These are phyloP conservation scores for Ahaetulla prasina DNA, from an alignment of 2,113 vertebrate genomes.

Conservation along the genomic window DNA sequence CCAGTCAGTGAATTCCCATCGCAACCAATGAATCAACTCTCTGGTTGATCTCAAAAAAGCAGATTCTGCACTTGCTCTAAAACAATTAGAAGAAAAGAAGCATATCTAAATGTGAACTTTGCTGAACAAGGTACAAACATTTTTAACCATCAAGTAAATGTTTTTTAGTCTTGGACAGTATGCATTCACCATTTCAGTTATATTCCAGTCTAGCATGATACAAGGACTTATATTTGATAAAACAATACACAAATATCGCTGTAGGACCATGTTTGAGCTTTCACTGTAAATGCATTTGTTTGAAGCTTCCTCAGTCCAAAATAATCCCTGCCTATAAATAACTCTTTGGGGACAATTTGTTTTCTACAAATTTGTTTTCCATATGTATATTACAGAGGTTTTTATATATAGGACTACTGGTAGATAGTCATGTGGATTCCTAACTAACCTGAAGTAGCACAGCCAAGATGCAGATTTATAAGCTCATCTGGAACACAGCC, in stretches of 20 bases:
- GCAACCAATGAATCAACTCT: too few species aligned
- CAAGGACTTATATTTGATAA: not conserved
- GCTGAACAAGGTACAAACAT: not conserved
- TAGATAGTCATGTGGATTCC: not conserved
- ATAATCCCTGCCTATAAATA: not conserved
- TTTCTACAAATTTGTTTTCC: not conserved
- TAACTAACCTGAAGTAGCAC: not conserved
- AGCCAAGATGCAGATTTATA: not conserved
- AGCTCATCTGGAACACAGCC: not conserved
- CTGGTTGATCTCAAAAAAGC: too few species aligned
- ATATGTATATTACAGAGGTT: not conserved
- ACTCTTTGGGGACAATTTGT: not conserved
- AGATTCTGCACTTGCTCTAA: too few species aligned
- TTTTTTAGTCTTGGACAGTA: not conserved
- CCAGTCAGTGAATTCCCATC: too few species aligned
- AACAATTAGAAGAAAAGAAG: too few species aligned
- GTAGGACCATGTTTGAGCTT: not conserved
- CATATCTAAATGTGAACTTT: not conserved
- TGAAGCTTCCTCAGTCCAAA: not conserved
- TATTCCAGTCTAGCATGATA: not conserved
- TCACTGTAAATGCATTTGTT: not conserved
- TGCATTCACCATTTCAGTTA: not conserved
- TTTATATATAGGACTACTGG: not conserved
- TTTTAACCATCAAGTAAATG: not conserved
- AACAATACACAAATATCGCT: not conserved